Base-by-base conservation (phyloP, 2,113 vertebrate species). In the Paedocypris sp. region DNA sequence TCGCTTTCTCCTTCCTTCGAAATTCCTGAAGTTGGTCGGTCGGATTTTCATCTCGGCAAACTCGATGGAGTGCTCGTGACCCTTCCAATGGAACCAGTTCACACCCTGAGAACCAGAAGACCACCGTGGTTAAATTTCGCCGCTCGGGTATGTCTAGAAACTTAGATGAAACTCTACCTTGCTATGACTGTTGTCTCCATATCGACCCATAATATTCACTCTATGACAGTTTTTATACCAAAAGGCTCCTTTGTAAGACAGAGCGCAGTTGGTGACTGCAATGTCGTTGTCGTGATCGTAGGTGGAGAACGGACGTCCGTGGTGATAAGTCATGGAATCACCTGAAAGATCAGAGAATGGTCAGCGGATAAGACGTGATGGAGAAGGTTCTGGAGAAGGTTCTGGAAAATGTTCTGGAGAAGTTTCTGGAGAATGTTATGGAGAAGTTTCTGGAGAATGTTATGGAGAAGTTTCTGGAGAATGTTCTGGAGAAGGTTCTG, bases 1-100 rank as follows among this genome's bases (percentile, higher is more conserved):
- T 67, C 94, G 80, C 82, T 96, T 98, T 73, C 91, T 86, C 52
- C 94, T 87, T 64, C 92, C 92, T 80, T 97, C 92, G 43, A 97
- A 85, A 48, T 97, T 94, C 69, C 91, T 82, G 82, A 98, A 96
- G 84, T 89, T 96, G 74, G 89, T 86, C 1, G 95, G 92, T 71
- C 95, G 85, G 73, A 99, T 77, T 77, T 98, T 99, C 95, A 99
- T 99, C 81, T 98, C 95, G 0, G 92, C 94, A 23, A 94, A 98
- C 79, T 93, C 86, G 28, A 99, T 91, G 2, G 95, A 99, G 32
- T 97, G 84, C 64, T 99, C 93, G 0, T 98, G 94, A 60, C 95
- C 95, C 73, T 98, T 99, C 94, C 94, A 97, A 72, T 98, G 94
- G 88, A 94, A 98, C 95, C 95, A 98, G 85, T 98, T 99, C 12